Evolutionary conservation across 2,113 vertebrate genomes (phyloP), one percentile per base, ranked within the genome.

Genomic region (Ceuthmochares aereus): DNA sequence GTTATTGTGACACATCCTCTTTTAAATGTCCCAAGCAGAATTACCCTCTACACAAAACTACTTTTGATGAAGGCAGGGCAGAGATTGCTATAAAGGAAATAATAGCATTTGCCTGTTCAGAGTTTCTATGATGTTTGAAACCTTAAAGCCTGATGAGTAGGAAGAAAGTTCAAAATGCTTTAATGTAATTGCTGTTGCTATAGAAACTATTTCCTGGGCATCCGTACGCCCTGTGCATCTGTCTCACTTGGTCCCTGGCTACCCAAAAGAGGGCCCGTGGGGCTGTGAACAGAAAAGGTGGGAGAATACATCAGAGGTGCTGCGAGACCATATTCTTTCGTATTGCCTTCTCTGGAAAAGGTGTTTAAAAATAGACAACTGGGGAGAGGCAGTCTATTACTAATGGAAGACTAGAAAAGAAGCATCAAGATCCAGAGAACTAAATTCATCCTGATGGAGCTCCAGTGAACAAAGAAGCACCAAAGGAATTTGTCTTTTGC

Each of bases 241-340:
- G 67, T 95, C 77, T 97, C 83, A 73, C 77, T 96, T 96, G 96
- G 87, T 97, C 84, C 92, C 84, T 91, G 92, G 92, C 66, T 79
- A 69, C 85, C 66, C 62, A 4, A 82, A 90, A 95, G 45, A 34
- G 49, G 32, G 25, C 19, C 29, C 3, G 3, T 45, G 66, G 59
- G 62, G 18, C 26, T 95, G 54, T 62, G 68, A 89, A 82, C 17
- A 23, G 36, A 95, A 82, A 81, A 81, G 63, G 67, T 74, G 32
- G 47, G 60, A 62, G 34, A 83, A 70, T 27, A 22, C 9, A 25
- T 15, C 47, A 80, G 82, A 89, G 47, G 34, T 78, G 42, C 63
- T 25, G 17, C 8, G 12, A 81, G 75, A 56, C 52, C 30, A 5
- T 22, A 14, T n/a, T 60, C 43, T 72, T 84, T 87, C 42, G 12